Base-by-base conservation (phyloP, 64 coral and sea anemone genomes). In the Dendronephthya gigantea region DNA sequence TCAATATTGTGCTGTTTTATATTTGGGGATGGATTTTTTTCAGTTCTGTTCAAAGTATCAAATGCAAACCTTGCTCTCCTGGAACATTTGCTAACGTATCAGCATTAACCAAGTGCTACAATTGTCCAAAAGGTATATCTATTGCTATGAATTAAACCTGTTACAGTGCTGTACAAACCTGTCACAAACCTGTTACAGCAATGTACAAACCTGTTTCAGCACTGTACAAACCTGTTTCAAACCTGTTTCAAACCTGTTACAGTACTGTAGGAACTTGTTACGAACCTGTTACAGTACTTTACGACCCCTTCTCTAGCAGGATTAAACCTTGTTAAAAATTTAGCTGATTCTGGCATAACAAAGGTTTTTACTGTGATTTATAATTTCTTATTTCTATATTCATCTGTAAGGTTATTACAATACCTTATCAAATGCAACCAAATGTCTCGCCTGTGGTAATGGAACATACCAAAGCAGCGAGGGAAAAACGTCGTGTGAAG, bases 351-450 rank as follows among this genome's bases (percentile, higher is more conserved):
- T n/a, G n/a, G n/a, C n/a, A n/a, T n/a, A n/a, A n/a, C n/a, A n/a
- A n/a, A n/a, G n/a, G n/a, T n/a, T n/a, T n/a, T n/a, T n/a, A n/a
- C n/a, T n/a, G n/a, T n/a, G n/a, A 66, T 66, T 22, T 66, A 35
- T 79, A 79, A 62, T 62, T 62, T 6, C 41, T 4, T 62, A 62
- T 62, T n/a, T 79, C 30, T 79, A 35, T 79, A 79, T 79, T 79
- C 13, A 19, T 35, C 15, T 19, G n/a, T n/a, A n/a, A 79, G 72
- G 72, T 4, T 33, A 79, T 33, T 79, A 79, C 36, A 75, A 37
- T 27, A 79, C 13, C 22, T 36, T 39, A 9, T 39, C 72, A 79
- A 79, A 39, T 79, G 72, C 72, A 1, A 79, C 72, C 10, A 79
- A 79, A 35, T 79, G 72, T 79, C 72, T 15, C 36, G 32, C 36